phyloP scores from a whole-genome alignment of 2,113 vertebrate genomes.

The Limanda limanda region DNA sequence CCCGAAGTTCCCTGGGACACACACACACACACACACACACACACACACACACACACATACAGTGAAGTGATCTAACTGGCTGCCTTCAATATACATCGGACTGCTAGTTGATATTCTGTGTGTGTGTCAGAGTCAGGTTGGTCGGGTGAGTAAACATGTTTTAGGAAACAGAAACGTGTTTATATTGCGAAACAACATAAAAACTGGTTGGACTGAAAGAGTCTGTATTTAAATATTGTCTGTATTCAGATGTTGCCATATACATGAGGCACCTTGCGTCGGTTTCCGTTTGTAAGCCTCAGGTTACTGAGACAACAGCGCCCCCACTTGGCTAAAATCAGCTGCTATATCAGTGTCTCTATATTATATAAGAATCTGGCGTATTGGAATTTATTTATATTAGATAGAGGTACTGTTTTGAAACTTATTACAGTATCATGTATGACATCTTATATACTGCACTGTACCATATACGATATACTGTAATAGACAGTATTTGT shows the following conservation, averaged over 20 bases:
- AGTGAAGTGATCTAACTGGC: no score
- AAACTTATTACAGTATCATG: background rate
- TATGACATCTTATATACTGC: background rate
- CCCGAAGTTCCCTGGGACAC: slow-evolving; percentile 18
- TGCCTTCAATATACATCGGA: no score
- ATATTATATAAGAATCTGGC: no score
- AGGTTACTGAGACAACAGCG: slow-evolving; percentile 23
- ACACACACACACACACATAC: slow-evolving; percentile 17
- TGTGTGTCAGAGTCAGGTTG: slow-evolving; percentile 19
- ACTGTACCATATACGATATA: no score
- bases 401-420: background rate
- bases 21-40: slow-evolving; percentile 10
- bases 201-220: slow-evolving; percentile 11
- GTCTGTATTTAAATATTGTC: background rate
- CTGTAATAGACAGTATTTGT: no score
- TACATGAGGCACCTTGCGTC: background rate
- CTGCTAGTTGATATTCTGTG: no score
- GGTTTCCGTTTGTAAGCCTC: background rate
- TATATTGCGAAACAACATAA: background rate
- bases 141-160: slow-evolving; percentile 18
- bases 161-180: slow-evolving; percentile 7
- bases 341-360: no score
- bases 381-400: no score
- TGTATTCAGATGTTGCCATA: background rate
- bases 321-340: slow-evolving; percentile 20